Evolutionary conservation across 2,888 invertebrate species (phyloP).

Genomic region (Mesoligia furuncula): DNA sequence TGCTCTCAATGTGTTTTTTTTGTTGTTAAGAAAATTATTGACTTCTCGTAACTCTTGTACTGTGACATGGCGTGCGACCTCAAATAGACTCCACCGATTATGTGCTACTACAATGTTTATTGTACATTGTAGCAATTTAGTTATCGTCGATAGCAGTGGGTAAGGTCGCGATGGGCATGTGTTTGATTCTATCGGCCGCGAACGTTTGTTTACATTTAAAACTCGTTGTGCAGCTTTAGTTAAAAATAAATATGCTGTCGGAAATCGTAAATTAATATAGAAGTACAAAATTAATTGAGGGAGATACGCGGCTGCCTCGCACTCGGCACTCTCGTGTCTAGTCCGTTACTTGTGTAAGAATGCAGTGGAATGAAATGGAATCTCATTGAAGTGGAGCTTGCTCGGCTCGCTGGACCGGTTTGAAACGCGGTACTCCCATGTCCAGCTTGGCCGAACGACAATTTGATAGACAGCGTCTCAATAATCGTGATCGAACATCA

Average conservation of each 20-base stretch:
- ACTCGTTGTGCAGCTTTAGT: slow-evolving; percentile 71
- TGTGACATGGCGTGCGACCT: slow-evolving; percentile 53
- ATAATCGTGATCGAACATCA: slow-evolving; percentile 76
- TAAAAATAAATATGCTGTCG: slow-evolving; percentile 64
- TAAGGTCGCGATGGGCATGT: slow-evolving; percentile 77
- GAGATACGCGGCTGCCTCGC: slow-evolving; percentile 65
- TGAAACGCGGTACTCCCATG: slow-evolving; percentile 77
- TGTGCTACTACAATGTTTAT: slow-evolving; percentile 69
- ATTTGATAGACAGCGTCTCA: slow-evolving; percentile 84
- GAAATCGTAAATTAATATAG: slow-evolving; percentile 63
- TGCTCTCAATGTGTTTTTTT: slow-evolving; percentile 2
- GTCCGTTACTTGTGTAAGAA: slow-evolving; percentile 89
- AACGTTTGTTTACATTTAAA: slow-evolving; percentile 70
- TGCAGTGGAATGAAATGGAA: slow-evolving; percentile 89
- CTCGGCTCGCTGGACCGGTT: slow-evolving; percentile 85
- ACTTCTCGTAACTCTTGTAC: slow-evolving; percentile 12
- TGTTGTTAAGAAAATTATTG: background rate
- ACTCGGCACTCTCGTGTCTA: slow-evolving; percentile 77
- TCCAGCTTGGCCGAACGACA: slow-evolving; percentile 82
- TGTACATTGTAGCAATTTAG: slow-evolving; percentile 70
- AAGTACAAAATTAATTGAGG: slow-evolving; percentile 45
- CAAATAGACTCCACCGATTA: slow-evolving; percentile 59
- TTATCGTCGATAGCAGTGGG: slow-evolving; percentile 72
- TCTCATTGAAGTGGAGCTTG: slow-evolving; percentile 88
- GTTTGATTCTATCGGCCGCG: slow-evolving; percentile 58